Evolutionary conservation across 1,140 invertebrate genomes (phyloP), one percentile per base, ranked within the genome.

Genomic region (Bombus sylvicola): DNA sequence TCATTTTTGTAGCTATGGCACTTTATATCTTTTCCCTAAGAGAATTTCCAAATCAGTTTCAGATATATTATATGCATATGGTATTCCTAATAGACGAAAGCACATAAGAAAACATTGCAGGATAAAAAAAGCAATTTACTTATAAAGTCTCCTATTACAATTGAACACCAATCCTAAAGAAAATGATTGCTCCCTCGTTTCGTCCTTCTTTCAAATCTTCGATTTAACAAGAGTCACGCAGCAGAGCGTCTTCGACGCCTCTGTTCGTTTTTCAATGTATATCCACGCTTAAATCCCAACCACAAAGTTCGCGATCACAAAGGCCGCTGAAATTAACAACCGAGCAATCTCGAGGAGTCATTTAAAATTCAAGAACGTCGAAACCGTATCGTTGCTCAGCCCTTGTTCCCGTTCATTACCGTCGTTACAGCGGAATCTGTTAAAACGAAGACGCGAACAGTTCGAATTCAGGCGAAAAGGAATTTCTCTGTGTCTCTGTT

Each of bases 291-390:
- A 43, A 71, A 78, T 31, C 25, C 18, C 6, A 8, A 1, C 43
- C 43, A 15, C 57, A 15, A 82, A 43, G 3, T 39, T 25, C 47
- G 47, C 31, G 8, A 28, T 28, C 41, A 47, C 41, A 31, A 53
- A 59, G 22, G 8, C 5, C 28, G 5, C 22, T n/a, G 37, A 59
- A 78, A 83, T 78, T 77, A 83, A 83, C 43, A 83, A 43, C 62
- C 28, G 37, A 43, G 74, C 34, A 41, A 69, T 57, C 53, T 64
- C 41, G n/a, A 22, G 59, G 31, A 25, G 47, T 53, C 82, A 43
- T 83, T 83, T 78, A 83, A 83, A 78, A 83, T 83, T 69, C 74
- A 69, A 57, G 82, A 78, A 57, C 39, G 37, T n/a, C 9, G 53
- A 43, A 83, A 39, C 31, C 31, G 59, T 28, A 22, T 2, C 62